Base-by-base conservation (phyloP, 2,888 invertebrate species). In the Platypus cylindrus region DNA sequence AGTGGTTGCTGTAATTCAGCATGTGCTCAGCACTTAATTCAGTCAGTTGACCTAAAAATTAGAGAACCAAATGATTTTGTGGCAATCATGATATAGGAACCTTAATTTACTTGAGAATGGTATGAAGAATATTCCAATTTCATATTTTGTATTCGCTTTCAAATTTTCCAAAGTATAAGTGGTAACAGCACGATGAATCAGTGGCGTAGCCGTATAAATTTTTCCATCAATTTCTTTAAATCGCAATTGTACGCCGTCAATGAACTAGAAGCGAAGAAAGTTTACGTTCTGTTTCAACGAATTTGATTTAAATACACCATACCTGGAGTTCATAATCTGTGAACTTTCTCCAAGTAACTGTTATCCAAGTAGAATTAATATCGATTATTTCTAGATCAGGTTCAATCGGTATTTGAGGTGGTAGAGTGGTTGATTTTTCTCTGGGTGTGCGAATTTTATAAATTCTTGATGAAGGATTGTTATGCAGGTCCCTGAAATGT, bases 191-290 rank as follows among this genome's bases (percentile, higher is more conserved):
- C 76, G 72, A 56, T 91, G 90, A 18, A 91, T 77, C 15, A 90
- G 59, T 14, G 87, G 84, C 0, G 89, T 84, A 42, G 83, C 83
- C 16, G 78, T 78, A 59, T 84, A 90, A 38, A 86, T 78, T 51
- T 82, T 83, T 20, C 79, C 81, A 36, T 81, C 80, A 5, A 78
- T 70, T 53, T 84, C 82, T 50, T 84, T 83, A 58, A 82, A 90
- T 47, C 86, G 74, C 46, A 91, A 64, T 62, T 89, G 89, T 26
- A 90, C 77, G 1, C 87, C 90, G 52, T 91, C 90, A 36, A 90
- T 83, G 50, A 80, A 83, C 49, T 78, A 78, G 15, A 31, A 40
- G 14, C 28, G 28, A 34, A 11, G 29, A 11, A 5, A 20, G 20
- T 5, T 20, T 7, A 9, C 9, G n/a, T 24, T 24, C 12, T 24